Evolutionary conservation across 2,888 invertebrate species (phyloP), one percentile per base, ranked within the genome.

Genomic region (Ceramica pisi): DNA sequence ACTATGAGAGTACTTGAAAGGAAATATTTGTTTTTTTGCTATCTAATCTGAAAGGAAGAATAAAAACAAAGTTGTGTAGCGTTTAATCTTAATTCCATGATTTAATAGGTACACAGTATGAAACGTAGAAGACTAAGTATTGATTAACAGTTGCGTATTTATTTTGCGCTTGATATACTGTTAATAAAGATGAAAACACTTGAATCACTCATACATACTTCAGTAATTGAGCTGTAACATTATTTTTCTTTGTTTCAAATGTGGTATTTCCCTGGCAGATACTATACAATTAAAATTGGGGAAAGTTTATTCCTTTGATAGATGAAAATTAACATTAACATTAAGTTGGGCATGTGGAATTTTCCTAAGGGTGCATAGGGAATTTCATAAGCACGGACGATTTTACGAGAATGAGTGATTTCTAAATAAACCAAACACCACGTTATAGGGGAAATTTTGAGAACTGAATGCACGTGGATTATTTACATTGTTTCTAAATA

Each of bases 21-120:
- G 35, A 46, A 55, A 60, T 53, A n/a, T 48, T 50, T 50, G 19
- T 57, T 65, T 55, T 26, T 38, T n/a, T 44, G 35, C 16, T 50
- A 82, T 69, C 56, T 72, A 55, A 77, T 75, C 77, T 69, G 14
- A 2, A 14, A 14, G 5, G 41, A 14, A 48, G 12, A 38, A 31
- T n/a, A 35, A 51, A 51, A 62, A 48, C 46, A 61, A 35, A 38
- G 41, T 38, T 8, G 21, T 67, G 16, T n/a, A 5, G 35, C n/a
- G 12, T 50, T 23, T 10, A 50, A 50, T 71, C 26, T 50, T 71
- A 61, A 71, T 50, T 41, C 7, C 55, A 78, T 78, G 44, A 51
- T 71, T 21, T 6, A 60, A 10, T 31, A 31, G 12, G 7, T 53
- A 23, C 23, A 53, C 41, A 48, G 12, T 19, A 5, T n/a, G 31